Conservation (phyloP, 2,888 invertebrate species). For the Eupeodes latifasciatus region DNA sequence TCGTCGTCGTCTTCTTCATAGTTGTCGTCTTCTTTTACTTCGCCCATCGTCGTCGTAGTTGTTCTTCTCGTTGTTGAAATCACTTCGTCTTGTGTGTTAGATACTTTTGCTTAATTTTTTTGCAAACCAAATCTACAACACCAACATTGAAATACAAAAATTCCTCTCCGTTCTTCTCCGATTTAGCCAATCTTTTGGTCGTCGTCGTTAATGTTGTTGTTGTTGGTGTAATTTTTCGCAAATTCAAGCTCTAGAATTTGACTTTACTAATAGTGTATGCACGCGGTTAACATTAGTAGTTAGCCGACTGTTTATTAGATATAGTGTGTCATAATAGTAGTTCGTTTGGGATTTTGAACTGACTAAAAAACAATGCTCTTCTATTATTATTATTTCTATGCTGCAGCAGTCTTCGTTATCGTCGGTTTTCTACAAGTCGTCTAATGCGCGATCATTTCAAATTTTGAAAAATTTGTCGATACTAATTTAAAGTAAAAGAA, state of each 20-base stretch:
- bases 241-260: constrained; percentile 76
- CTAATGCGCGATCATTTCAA: constrained; percentile 55
- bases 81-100: constrained; percentile 51
- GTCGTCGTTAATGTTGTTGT: background rate
- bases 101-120: constrained; percentile 66
- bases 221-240: constrained; percentile 71
- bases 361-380: constrained; percentile 38
- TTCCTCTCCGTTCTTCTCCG: constrained; percentile 64
- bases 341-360: constrained; percentile 64
- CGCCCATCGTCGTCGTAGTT: constrained; percentile 26
- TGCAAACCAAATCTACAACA: background rate
- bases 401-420: constrained; percentile 27
- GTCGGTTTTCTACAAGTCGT: constrained; percentile 24
- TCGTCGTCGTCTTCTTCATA: constrained; percentile 67
- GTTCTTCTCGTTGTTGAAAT: constrained; percentile 41
- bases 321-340: constrained; percentile 77
- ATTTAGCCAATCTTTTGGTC: constrained; percentile 46
- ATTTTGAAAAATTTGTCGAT: constrained; percentile 6
- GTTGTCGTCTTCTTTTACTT: constrained; percentile 75
- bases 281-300: constrained; percentile 79
- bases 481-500: background rate
- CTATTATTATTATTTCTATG: constrained; percentile 22
- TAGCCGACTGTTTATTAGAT: constrained; percentile 79
- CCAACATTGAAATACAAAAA: constrained; percentile 15
- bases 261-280: constrained; percentile 79